Base-by-base conservation (phyloP, 2,888 invertebrate species). In the Pachliopta kotzebuea region DNA sequence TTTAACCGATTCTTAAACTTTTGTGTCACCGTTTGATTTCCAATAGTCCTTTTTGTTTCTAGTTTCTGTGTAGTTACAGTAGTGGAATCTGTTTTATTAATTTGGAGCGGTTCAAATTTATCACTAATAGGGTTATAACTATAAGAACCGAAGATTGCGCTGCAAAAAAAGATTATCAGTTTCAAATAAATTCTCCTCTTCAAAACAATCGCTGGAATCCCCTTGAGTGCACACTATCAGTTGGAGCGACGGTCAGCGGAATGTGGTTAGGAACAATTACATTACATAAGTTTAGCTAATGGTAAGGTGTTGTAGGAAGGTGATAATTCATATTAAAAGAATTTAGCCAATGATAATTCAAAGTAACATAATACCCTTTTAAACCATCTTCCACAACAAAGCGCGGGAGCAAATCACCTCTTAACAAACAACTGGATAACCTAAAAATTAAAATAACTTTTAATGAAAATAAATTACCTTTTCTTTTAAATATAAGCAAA, bases 121-220 rank as follows among this genome's bases (percentile, higher is more conserved):
- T 76, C 72, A 18, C 63, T 71, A 18, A 79, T 60, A 18, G 77
- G 75, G 67, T 81, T 73, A 53, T 75, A 76, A 50, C 67, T 70
- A 63, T 76, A 75, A 0, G 84, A 81, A 4, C 84, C 84, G 60
- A 84, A 79, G 62, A 84, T 78, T 23, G 83, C 69, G 6, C 84
- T 84, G 76, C 60, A 81, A 80, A 29, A 54, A 56, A 56, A 60
- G n/a, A 37, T 37, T 2, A 17, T 37, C 11, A 37, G 14, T 37
- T 37, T 37, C 4, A 37, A 37, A 37, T 37, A 11, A 14, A 37
- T 37, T 37, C 4, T 14, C 37, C 11, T 4, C 4, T 26, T 3
- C 14, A 26, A 26, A 26, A 26, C 26, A 4, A 26, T 26, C 6
- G 3, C 4, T 26, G 26, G 26, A 26, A 26, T 26, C 26, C 26